Percentiles rank a stretch among this genome's conserved stretches.
These are phyloP conservation scores for Gymnothorax javanicus DNA, from an alignment of 2,797 vertebrate genomes.

Conservation along the genomic window DNA sequence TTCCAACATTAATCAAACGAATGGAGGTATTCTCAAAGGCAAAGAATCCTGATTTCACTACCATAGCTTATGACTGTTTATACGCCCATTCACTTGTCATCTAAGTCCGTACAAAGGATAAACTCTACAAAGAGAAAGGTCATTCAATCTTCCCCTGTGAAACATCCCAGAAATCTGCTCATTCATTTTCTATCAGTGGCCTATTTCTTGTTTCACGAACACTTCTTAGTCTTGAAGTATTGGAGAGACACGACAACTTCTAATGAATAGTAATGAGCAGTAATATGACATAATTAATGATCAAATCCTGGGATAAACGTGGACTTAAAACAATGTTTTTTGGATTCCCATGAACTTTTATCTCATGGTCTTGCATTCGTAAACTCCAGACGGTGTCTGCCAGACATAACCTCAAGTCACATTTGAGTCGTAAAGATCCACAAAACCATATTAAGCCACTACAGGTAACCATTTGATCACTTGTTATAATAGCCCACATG, in stretches of 20 bases:
- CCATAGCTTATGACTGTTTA: neutral
- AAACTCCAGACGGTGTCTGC: neutral
- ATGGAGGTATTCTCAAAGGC: neutral
- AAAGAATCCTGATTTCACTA: neutral
- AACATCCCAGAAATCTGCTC: constrained; percentile 1
- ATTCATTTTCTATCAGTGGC: accelerated
- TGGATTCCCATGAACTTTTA: neutral
- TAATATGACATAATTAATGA: no score
- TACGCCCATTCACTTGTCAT: neutral
- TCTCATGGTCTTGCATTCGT: neutral
- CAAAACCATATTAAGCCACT: constrained; percentile 44
- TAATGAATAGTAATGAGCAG: neutral
- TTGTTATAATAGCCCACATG: no score
- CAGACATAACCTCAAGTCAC: neutral
- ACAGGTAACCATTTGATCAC: neutral
- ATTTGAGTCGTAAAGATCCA: constrained; percentile 11
- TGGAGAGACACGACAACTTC: neutral
- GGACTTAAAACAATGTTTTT: neutral
- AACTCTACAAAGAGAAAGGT: constrained; percentile 13
- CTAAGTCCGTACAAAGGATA: neutral
- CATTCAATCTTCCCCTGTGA: constrained; percentile 35
- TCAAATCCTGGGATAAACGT: neutral
- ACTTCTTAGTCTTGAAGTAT: neutral
- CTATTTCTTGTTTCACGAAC: constrained; percentile 18
- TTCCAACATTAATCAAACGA: neutral